Percentiles rank a stretch among this genome's conserved stretches.
These are phyloP conservation scores for Drosophila watanabei DNA, from an alignment of 1,140 invertebrate species.

Conservation along the genomic window DNA sequence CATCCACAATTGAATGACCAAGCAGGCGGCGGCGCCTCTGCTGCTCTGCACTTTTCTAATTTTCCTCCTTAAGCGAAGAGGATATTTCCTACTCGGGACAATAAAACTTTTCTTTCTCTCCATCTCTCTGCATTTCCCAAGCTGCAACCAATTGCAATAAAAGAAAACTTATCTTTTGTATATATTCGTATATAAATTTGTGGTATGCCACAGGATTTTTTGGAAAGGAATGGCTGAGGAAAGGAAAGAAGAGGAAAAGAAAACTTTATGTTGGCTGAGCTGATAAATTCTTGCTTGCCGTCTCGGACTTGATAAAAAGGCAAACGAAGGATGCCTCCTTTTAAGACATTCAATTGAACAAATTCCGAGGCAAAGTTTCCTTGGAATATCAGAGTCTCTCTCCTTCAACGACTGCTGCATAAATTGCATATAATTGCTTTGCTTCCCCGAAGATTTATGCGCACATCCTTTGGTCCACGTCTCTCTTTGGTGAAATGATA, in stretches of 20 bases:
- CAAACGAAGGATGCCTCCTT: conserved; percentile 40
- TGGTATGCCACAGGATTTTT: conserved; percentile 47
- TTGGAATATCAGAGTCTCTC: conserved; percentile 33
- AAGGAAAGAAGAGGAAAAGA: conserved; percentile 42
- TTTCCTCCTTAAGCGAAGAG: conserved; percentile 50
- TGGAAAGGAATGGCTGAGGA: conserved; percentile 12
- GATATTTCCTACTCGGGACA: conserved; percentile 60
- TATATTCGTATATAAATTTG: conserved; percentile 45
- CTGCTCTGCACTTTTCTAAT: conserved; percentile 62
- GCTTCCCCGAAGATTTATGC: conserved; percentile 63
- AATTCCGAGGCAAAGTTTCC: conserved; percentile 65
- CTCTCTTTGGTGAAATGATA: conserved; percentile 68
- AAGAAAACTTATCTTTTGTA: conserved; percentile 79
- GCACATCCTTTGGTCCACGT: conserved; percentile 53
- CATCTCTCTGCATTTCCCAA: conserved; percentile 4
- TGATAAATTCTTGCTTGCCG: conserved; percentile 77
- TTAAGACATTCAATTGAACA: conserved; percentile 79
- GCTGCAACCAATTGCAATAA: conserved; percentile 69
- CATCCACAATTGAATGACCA: conserved; percentile 68
- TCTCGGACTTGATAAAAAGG: conserved; percentile 77
- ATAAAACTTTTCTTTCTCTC: conserved; percentile 70
- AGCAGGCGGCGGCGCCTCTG: conserved; percentile 49
- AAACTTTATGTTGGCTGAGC: conserved; percentile 80
- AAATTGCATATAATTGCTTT: conserved; percentile 82
- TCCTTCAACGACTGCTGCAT: conserved; percentile 51